phyloP scores from a whole-genome alignment of 2,888 invertebrate species.

The Drosophila falleni region DNA sequence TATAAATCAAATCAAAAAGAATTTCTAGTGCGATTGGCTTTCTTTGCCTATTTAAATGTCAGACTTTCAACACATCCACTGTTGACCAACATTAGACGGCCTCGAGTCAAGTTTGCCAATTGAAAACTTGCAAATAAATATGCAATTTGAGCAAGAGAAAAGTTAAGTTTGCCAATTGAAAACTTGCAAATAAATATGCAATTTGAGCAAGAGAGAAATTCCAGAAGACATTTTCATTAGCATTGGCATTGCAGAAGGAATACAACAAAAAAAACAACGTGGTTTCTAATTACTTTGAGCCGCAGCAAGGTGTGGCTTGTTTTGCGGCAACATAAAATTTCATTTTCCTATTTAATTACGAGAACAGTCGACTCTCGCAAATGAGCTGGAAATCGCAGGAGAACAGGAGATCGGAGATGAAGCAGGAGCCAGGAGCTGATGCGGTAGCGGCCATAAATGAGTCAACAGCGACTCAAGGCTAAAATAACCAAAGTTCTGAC shows the following conservation, averaged over 20 bases:
- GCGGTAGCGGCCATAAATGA: slow-evolving; percentile 70
- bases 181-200: slow-evolving; percentile 12
- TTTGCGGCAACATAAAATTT: slow-evolving; percentile 62
- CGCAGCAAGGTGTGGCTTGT: slow-evolving; percentile 40
- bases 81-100: slow-evolving; percentile 17
- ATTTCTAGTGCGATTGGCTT: not conserved
- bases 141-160: slow-evolving; percentile 14
- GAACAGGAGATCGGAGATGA: not conserved
- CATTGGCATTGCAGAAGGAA: not conserved
- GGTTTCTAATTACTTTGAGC: slow-evolving; percentile 39
- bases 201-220: slow-evolving; percentile 17
- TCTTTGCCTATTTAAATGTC: slow-evolving; percentile 6
- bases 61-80: not conserved
- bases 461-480: slow-evolving; percentile 57
- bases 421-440: slow-evolving; percentile 14
- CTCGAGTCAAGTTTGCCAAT: slow-evolving; percentile 10
- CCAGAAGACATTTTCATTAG: slow-evolving; percentile 35
- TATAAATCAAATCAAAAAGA: not conserved
- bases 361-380: slow-evolving; percentile 50
- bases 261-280: slow-evolving; percentile 5
- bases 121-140: slow-evolving; percentile 14
- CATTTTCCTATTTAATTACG: slow-evolving; percentile 73
- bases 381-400: slow-evolving; percentile 40
- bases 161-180: no score
- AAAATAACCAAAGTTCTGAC: slow-evolving; percentile 33